phyloP scores from a whole-genome alignment of 2,888 invertebrate species.

The Chelonus formosanus region DNA sequence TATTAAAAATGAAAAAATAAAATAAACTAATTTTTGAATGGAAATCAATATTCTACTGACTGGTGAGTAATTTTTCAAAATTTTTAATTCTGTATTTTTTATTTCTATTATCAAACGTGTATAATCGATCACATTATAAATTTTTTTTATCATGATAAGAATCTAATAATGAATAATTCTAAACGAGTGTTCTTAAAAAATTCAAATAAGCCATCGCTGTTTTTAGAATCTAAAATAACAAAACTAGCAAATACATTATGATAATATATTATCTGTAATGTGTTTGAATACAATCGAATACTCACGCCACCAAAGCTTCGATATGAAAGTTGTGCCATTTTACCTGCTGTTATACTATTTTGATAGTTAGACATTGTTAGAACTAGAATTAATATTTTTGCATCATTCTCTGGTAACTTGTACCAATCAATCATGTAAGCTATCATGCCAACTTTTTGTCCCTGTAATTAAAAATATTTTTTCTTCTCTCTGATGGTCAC shows the following conservation, averaged over 20 bases:
- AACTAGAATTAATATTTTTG: conserved; percentile 48
- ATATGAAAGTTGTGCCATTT: conserved; percentile 50
- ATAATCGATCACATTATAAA: no score
- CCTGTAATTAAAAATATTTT: conserved; percentile 6
- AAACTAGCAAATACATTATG: background rate
- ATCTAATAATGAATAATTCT: background rate
- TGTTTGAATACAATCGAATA: conserved; percentile 21
- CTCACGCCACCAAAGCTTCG: conserved; percentile 51
- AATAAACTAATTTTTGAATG: no score
- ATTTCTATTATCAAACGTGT: no score
- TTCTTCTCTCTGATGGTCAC: no score
- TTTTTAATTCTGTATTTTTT: no score
- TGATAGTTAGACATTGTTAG: conserved; percentile 47
- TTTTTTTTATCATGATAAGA: no score
- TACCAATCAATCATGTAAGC: conserved; percentile 55
- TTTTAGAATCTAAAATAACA: conserved; percentile 34
- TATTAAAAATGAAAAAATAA: no score
- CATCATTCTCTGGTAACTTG: conserved; percentile 43
- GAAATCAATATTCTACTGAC: no score
- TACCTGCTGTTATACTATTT: conserved; percentile 53
- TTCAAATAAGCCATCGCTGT: conserved; percentile 36
- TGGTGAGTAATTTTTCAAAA: no score
- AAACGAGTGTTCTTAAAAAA: conserved; percentile 35
- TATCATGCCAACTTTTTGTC: conserved; percentile 44
- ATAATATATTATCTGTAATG: background rate